Evolutionary conservation across 2,113 vertebrate species (phyloP).

Genomic region (Rafetus swinhoei): DNA sequence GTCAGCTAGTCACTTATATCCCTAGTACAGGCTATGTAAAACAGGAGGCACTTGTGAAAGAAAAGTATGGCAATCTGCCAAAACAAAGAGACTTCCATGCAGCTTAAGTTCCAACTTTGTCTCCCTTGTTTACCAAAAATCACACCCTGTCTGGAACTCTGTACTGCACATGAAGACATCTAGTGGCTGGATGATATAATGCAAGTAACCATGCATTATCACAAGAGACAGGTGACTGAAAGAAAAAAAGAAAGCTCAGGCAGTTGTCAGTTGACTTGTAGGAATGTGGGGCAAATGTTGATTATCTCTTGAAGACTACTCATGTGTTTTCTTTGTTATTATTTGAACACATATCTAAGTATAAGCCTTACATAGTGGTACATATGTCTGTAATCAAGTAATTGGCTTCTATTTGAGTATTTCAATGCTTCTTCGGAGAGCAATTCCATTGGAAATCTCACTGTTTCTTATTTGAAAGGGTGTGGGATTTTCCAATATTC

Average conservation of each 20-base stretch:
- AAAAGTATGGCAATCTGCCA: neutral
- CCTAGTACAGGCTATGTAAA: neutral
- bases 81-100: neutral
- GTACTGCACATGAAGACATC: neutral
- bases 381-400: neutral
- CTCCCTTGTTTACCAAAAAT: neutral
- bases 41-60: neutral
- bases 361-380: neutral
- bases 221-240: neutral
- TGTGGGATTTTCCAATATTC: constrained; percentile 7
- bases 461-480: neutral
- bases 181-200: neutral
- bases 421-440: constrained; percentile 22
- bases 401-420: neutral
- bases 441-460: constrained; percentile 2
- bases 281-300: neutral
- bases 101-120: neutral
- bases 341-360: neutral
- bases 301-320: constrained; percentile 4
- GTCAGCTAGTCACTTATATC: no score
- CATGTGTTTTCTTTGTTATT: neutral
- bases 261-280: neutral
- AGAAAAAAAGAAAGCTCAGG: neutral
- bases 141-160: neutral
- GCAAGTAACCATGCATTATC: neutral